A percentile compares a stretch with the other conserved stretches of the same genome.
These are phyloP conservation scores for Popillia japonica DNA, from an alignment of 1,140 invertebrate species.

Conservation along the genomic window DNA sequence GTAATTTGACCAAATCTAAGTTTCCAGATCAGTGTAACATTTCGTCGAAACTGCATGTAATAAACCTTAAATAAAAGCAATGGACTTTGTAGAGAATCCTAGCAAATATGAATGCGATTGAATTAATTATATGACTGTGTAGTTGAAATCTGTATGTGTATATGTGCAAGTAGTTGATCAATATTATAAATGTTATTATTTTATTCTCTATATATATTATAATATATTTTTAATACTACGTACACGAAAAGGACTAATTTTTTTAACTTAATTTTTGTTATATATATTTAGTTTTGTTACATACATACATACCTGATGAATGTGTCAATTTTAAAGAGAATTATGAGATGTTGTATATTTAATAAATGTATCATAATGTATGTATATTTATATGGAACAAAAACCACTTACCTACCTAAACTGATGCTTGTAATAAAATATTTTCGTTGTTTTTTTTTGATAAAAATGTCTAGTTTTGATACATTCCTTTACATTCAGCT, in stretches of 20 bases:
- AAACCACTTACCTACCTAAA: background rate
- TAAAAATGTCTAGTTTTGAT: background rate
- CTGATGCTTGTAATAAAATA: background rate
- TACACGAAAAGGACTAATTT: background rate
- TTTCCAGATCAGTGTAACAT: too few relatives aligned
- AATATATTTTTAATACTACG: conserved; percentile 6
- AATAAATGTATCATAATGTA: background rate
- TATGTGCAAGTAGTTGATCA: too few relatives aligned
- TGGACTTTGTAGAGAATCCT: too few relatives aligned
- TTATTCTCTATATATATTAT: background rate
- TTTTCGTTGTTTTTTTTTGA: background rate
- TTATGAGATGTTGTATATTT: background rate
- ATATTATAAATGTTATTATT: too few relatives aligned
- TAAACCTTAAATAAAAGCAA: too few relatives aligned
- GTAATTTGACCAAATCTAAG: too few relatives aligned
- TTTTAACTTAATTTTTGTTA: conserved; percentile 7
- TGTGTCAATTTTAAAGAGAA: background rate
- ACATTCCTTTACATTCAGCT: too few relatives aligned
- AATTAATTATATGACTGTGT: too few relatives aligned
- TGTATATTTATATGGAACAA: conserved; percentile 16
- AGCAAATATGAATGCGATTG: too few relatives aligned
- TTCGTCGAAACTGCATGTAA: too few relatives aligned
- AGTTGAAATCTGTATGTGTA: too few relatives aligned
- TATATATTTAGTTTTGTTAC: background rate
- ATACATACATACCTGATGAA: background rate